Evolutionary conservation across 2,113 vertebrate genomes (phyloP), one percentile per base, ranked within the genome.

Genomic region (Terrapene triunguis): DNA sequence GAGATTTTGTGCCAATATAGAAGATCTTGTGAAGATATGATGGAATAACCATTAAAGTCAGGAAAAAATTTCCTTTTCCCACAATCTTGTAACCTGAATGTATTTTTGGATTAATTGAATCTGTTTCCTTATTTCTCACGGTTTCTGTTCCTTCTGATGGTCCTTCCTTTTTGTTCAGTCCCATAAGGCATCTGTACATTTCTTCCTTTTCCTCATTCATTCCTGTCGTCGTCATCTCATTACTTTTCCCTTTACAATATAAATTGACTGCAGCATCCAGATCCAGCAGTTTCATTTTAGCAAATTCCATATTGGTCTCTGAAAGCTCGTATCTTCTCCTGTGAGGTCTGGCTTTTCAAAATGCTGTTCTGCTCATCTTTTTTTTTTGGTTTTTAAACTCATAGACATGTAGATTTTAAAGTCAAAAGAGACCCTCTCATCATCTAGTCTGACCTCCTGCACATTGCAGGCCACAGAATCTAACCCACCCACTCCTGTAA

Each of bases 31-130:
- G 69, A 38, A 11, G 35, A 24, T 76, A 44, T 2, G 82, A 21
- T 42, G 51, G 88, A 84, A 8, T 48, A 8, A 47, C 3, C 32
- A 0, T 5, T 44, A 1, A 25, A 11, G 35, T 50, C 10, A 24
- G 1, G 2, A 1, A 1, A 8, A 50, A 2, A 32, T 51, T 1
- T 42, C 35, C 32, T 86, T 88, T 44, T 22, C 38, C 14, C 24
- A 59, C 51, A 5, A 7, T 82, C 59, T 86, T 42, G 22, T 29
- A 80, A 3, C 38, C 7, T 62, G 59, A 62, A 62, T 62, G 13
- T 35, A 32, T 62, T 62, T n/a, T n/a, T 62, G 59, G 29, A 62
- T 13, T 13, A 62, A 62, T 35, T 62, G 12, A 35, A 62, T 32
- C 59, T 35, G 29, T 62, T 62, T 32, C 59, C 59, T 32, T 10